Percentiles rank a stretch among this genome's conserved stretches.
Evolutionary conservation across 2,888 invertebrate species (phyloP).

Genomic region (Napeogenes inachia): DNA sequence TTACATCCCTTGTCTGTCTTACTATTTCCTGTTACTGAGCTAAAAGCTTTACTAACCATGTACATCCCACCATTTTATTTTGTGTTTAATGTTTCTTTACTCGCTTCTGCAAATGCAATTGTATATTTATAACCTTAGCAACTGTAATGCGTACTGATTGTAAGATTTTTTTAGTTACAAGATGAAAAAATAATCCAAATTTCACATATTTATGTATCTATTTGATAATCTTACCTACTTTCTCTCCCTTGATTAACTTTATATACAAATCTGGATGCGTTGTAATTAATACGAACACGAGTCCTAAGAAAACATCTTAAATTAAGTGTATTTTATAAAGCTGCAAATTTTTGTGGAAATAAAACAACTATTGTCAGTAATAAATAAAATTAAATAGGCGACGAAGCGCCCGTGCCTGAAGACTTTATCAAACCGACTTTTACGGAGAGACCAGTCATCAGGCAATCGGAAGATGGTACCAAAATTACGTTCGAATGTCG

Average conservation of each 20-base stretch:
- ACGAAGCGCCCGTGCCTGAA: slow-evolving; percentile 95
- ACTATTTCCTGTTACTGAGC: slow-evolving; percentile 29
- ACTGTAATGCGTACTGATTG: slow-evolving; percentile 76
- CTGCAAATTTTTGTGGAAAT: slow-evolving; percentile 55
- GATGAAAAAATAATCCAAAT: slow-evolving; percentile 28
- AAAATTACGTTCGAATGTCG: slow-evolving; percentile 98
- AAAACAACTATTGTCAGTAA: slow-evolving; percentile 30
- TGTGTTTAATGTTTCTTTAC: slow-evolving; percentile 41
- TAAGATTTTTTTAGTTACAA: slow-evolving; percentile 28
- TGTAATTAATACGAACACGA: slow-evolving; percentile 49
- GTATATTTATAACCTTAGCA: slow-evolving; percentile 55
- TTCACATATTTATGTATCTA: slow-evolving; percentile 47
- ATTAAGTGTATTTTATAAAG: slow-evolving; percentile 40
- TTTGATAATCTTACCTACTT: slow-evolving; percentile 54
- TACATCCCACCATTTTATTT: slow-evolving; percentile 30
- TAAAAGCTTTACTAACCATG: slow-evolving; percentile 52
- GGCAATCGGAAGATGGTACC: slow-evolving; percentile 97
- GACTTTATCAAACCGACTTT: slow-evolving; percentile 98
- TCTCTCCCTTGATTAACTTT: slow-evolving; percentile 64
- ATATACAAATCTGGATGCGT: slow-evolving; percentile 41
- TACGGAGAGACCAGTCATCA: slow-evolving; percentile 97
- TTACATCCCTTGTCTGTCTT: slow-evolving; percentile 61
- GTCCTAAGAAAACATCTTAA: slow-evolving; percentile 75
- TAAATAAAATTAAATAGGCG: slow-evolving; percentile 81
- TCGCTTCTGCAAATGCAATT: slow-evolving; percentile 68